Conservation (phyloP, 2,888 invertebrate species). For the Luperina nickerlii region DNA sequence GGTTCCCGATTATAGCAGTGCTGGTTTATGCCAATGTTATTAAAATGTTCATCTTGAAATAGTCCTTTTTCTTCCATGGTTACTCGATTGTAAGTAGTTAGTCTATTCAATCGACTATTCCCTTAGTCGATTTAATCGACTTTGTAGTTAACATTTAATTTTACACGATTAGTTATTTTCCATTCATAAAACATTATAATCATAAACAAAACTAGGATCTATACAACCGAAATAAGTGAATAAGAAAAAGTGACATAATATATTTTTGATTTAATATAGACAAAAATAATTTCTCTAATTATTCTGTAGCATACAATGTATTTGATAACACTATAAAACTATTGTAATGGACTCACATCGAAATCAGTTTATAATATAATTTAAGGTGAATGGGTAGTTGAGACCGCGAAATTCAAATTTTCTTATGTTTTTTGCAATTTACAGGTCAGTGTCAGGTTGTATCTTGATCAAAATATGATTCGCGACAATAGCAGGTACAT, state of each 20-base stretch:
- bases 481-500: no score
- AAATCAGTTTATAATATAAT: slow-evolving; percentile 57
- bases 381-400: no score
- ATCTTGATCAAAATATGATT: no score
- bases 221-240: slow-evolving; percentile 47
- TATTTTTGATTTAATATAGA: slow-evolving; percentile 59
- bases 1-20: background rate
- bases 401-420: no score
- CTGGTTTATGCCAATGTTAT: slow-evolving; percentile 11
- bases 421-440: no score
- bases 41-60: slow-evolving; percentile 2
- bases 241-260: slow-evolving; percentile 66
- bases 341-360: slow-evolving; percentile 61
- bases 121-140: slow-evolving; percentile 10
- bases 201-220: slow-evolving; percentile 19
- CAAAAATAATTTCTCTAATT: slow-evolving; percentile 44
- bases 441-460: no score
- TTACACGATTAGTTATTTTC: slow-evolving; percentile 1
- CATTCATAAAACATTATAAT: slow-evolving; percentile 4
- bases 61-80: slow-evolving; percentile 4
- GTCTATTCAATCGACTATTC: slow-evolving; percentile 23
- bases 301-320: slow-evolving; percentile 49
- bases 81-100: slow-evolving; percentile 16
- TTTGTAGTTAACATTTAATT: background rate
- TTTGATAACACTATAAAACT: slow-evolving; percentile 39